Conservation (phyloP, 2,797 vertebrate genomes). For the Austrolebias charrua region DNA sequence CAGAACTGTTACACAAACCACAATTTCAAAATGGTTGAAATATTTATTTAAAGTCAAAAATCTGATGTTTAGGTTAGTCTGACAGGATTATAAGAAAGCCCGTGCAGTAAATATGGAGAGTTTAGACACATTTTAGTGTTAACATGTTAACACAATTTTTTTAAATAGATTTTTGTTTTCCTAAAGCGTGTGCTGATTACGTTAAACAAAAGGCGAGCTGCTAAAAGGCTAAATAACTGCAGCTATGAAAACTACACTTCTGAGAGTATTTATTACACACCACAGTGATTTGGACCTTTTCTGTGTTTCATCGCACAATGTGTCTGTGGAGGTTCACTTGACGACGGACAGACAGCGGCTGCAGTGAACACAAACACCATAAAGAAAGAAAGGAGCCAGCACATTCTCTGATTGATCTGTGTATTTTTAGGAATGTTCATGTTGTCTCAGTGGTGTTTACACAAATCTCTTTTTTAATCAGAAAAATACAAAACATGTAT, state of each 20-base stretch:
- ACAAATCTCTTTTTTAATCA: background rate
- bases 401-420: background rate
- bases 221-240: background rate
- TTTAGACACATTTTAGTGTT: too few relatives aligned
- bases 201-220: background rate
- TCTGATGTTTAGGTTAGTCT: too few relatives aligned
- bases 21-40: too few relatives aligned
- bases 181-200: background rate
- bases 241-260: background rate
- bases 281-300: background rate
- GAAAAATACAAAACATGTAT: background rate
- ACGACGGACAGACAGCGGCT: background rate
- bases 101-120: too few relatives aligned
- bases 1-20: too few relatives aligned
- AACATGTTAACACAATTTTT: too few relatives aligned
- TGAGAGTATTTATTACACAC: background rate
- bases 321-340: background rate
- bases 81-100: too few relatives aligned
- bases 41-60: too few relatives aligned
- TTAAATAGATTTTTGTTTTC: background rate
- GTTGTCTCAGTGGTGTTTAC: constrained; percentile 1
- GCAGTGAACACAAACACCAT: constrained; percentile 7
- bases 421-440: background rate
- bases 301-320: background rate
- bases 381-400: background rate